Conservation (phyloP, 2,797 vertebrate genomes). For the Heterohyrax brucei region DNA sequence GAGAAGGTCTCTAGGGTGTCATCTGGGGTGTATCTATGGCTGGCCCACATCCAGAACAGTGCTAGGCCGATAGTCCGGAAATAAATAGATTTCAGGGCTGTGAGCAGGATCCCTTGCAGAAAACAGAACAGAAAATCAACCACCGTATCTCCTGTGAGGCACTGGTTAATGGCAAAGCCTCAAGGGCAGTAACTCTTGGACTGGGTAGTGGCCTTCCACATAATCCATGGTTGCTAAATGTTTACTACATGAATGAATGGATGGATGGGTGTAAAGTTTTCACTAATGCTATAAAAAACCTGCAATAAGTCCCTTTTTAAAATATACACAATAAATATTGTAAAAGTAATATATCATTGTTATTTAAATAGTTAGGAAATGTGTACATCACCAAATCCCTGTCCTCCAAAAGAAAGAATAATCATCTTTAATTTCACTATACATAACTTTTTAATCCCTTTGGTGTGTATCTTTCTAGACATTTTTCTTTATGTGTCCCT, state of each 20-base stretch:
- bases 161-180: background rate
- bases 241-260: background rate
- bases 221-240: background rate
- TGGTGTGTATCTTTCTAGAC: background rate
- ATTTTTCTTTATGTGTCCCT: background rate
- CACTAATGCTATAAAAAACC: background rate
- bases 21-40: background rate
- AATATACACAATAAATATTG: background rate
- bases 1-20: background rate
- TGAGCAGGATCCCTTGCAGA: background rate
- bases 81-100: background rate
- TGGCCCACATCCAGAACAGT: background rate
- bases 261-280: background rate
- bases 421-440: background rate
- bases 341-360: background rate
- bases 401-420: background rate
- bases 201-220: background rate
- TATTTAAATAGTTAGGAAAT: constrained; percentile 16
- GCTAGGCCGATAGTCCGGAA: background rate
- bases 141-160: background rate
- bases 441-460: background rate
- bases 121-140: background rate
- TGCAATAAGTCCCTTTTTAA: background rate
- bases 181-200: background rate
- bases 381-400: background rate